Evolutionary conservation across 2,888 invertebrate species (phyloP).

Genomic region (Apamea epomidion): DNA sequence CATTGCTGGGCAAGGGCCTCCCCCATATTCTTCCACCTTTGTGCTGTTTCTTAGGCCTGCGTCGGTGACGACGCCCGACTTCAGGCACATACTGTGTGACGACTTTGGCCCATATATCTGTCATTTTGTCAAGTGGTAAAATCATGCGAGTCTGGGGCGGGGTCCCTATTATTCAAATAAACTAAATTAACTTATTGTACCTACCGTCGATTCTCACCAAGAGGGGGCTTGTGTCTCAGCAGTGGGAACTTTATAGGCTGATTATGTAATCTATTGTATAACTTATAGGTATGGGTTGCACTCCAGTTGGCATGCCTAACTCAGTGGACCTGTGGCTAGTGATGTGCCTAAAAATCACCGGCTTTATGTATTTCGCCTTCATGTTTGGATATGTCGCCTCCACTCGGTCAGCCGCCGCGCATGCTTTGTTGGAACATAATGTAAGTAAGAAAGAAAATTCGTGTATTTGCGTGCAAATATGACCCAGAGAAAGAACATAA

Average conservation of each 20-base stretch:
- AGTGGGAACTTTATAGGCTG: neutral
- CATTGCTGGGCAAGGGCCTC: no score
- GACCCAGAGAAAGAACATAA: neutral
- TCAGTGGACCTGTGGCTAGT: constrained; percentile 76
- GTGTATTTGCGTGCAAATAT: neutral
- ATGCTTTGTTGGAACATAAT: constrained; percentile 82
- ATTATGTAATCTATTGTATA: neutral
- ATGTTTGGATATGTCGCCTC: constrained; percentile 87
- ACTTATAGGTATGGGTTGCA: constrained; percentile 81
- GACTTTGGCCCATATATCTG: no score
- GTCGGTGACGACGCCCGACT: no score
- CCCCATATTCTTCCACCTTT: no score
- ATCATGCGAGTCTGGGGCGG: neutral
- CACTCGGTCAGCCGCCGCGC: constrained; percentile 79
- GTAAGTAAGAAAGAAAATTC: constrained; percentile 72
- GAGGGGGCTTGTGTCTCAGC: neutral
- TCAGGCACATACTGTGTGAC: no score
- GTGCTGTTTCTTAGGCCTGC: no score
- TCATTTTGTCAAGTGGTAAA: neutral
- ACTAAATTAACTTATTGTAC: neutral
- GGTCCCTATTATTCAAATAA: neutral
- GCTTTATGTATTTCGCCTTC: constrained; percentile 84
- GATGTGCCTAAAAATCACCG: constrained; percentile 77
- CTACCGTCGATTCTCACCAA: neutral
- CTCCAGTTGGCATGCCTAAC: constrained; percentile 73